A percentile compares a stretch with the other conserved stretches of the same genome.
Evolutionary conservation across 1,140 invertebrate genomes (phyloP).

Genomic region (Helicoverpa armigera): DNA sequence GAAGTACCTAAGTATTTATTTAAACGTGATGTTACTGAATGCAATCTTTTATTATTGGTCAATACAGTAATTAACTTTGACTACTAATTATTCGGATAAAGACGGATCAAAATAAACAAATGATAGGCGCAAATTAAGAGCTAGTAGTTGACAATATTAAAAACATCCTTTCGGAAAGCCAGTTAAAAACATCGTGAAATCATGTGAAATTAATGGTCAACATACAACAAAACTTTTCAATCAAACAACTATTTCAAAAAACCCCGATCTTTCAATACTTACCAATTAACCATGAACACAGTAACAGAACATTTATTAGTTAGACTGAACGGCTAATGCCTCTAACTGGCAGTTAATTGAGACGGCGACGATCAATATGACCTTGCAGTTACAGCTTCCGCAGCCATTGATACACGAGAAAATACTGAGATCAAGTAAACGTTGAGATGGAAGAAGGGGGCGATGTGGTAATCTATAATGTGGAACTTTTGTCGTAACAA

Average conservation of each 20-base stretch:
- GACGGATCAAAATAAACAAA: too few relatives aligned
- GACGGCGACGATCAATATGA: background rate
- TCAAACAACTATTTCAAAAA: background rate
- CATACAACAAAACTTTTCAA: background rate
- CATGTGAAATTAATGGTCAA: too few relatives aligned
- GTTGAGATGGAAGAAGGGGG: background rate
- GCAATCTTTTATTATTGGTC: too few relatives aligned
- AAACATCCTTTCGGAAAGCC: too few relatives aligned
- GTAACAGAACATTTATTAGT: constrained; percentile 13
- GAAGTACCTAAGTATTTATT: too few relatives aligned
- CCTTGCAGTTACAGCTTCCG: constrained; percentile 7
- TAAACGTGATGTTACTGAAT: too few relatives aligned
- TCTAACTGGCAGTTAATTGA: constrained; percentile 1
- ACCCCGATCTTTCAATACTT: background rate
- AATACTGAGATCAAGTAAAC: background rate
- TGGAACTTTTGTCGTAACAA: background rate
- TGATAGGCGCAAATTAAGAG: too few relatives aligned
- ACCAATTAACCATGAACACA: background rate
- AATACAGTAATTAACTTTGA: too few relatives aligned
- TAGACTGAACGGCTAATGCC: constrained; percentile 7
- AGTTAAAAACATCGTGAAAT: too few relatives aligned
- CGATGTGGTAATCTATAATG: background rate
- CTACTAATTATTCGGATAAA: too few relatives aligned
- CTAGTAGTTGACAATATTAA: too few relatives aligned
- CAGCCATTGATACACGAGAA: background rate